A percentile compares a stretch with the other conserved stretches of the same genome.
These are phyloP conservation scores for Presbytis comata DNA, from an alignment of 2,797 vertebrate species.

Conservation along the genomic window DNA sequence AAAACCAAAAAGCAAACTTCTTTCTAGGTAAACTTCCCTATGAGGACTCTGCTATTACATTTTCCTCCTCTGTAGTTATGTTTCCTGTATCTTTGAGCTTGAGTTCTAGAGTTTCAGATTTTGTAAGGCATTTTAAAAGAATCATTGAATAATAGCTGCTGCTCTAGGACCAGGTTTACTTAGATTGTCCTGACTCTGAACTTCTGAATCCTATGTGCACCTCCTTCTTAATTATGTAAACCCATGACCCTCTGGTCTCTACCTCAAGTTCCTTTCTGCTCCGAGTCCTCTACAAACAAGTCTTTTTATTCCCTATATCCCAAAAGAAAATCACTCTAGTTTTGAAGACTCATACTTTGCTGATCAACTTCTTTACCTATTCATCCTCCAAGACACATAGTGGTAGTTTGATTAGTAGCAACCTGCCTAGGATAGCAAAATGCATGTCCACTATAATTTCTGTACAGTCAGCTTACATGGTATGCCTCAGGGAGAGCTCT, in stretches of 20 bases:
- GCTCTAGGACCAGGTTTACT: constrained; percentile 4
- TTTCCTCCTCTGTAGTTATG: background rate
- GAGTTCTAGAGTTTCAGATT: background rate
- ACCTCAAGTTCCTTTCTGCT: background rate
- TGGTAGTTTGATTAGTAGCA: background rate
- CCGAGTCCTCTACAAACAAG: background rate
- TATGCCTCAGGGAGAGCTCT: background rate
- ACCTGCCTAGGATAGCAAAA: background rate
- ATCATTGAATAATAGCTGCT: constrained; percentile 16
- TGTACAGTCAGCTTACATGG: background rate
- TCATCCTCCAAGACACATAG: background rate
- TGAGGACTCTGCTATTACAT: background rate
- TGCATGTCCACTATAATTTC: background rate
- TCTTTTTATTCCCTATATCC: background rate
- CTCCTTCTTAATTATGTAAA: background rate
- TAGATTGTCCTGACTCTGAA: constrained; percentile 28
- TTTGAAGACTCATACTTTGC: background rate
- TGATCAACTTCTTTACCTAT: background rate
- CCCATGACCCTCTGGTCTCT: background rate
- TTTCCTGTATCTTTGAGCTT: background rate
- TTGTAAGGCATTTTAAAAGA: constrained; percentile 14
- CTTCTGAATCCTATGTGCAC: constrained; percentile 22
- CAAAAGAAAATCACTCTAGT: background rate
- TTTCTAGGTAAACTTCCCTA: background rate
- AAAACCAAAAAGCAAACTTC: background rate